Evolutionary conservation across 2,888 invertebrate species (phyloP).

Genomic region (Balanococcus diminutus): DNA sequence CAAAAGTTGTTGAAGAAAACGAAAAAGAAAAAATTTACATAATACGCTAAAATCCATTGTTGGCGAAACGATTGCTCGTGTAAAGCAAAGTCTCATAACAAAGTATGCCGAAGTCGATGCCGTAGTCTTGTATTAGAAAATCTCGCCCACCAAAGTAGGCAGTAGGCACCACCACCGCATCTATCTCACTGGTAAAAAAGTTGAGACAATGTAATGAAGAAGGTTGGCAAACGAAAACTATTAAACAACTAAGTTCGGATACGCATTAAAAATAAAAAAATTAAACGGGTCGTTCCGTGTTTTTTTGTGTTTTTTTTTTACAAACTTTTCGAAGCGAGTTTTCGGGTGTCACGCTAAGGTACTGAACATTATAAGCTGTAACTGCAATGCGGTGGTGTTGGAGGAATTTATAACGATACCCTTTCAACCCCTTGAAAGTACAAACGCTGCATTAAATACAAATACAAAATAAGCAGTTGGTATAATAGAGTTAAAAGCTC

Average conservation of each 20-base stretch:
- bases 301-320: slow-evolving; percentile 28
- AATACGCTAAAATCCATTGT: not conserved
- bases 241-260: slow-evolving; percentile 36
- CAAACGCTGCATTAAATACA: slow-evolving; percentile 51
- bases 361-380: slow-evolving; percentile 47
- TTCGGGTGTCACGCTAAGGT: slow-evolving; percentile 51
- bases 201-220: slow-evolving; percentile 22
- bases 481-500: slow-evolving; percentile 48
- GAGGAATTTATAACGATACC: slow-evolving; percentile 46
- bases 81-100: not conserved
- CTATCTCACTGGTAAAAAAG: not conserved
- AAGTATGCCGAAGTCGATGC: not conserved
- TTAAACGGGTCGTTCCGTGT: slow-evolving; percentile 46
- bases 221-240: slow-evolving; percentile 14
- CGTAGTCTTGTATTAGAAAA: not conserved
- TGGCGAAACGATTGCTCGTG: not conserved
- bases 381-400: slow-evolving; percentile 52
- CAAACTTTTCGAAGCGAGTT: slow-evolving; percentile 45
- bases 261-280: slow-evolving; percentile 50
- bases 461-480: slow-evolving; percentile 50
- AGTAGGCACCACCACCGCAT: slow-evolving; percentile 11
- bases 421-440: slow-evolving; percentile 42
- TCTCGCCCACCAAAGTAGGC: slow-evolving; percentile 3
- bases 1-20: not conserved
- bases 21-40: not conserved